Evolutionary conservation across 1,140 invertebrate genomes (phyloP), one percentile per base, ranked within the genome.

Genomic region (Oncopodura yosiiana): DNA sequence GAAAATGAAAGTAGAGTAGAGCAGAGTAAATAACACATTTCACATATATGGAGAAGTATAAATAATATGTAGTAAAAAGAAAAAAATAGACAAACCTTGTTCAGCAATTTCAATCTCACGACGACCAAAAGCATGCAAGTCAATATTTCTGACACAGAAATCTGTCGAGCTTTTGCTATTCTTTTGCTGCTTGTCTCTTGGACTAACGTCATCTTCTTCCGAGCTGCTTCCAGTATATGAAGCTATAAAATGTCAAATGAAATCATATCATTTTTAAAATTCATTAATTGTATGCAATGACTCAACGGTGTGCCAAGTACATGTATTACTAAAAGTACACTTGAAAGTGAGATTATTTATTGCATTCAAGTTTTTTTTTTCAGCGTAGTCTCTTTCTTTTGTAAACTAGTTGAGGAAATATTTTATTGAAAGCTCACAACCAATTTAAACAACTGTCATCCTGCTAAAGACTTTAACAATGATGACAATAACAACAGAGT

Each of bases 71-170:
- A 58, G 9, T 26, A 32, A 55, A 43, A 39, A 53, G 5, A 42
- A 36, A 27, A 29, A 24, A 56, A 27, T 38, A 53, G 29, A 42
- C 53, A 64, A 68, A 84, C 82, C 82, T 75, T 95, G 93, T 68
- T 98, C 93, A n/a, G 93, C 93, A 61, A 97, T 95, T 73, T 97
- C 93, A 65, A 98, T 97, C 75, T 97, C 94, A 45, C 93, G 69
- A 23, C 94, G 75, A 0, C 94, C 94, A 70, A 94, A 96, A 0
- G 87, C 87, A 67, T 91, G 82, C 66, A 94, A 87, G 49, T 85
- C 83, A 36, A 91, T 89, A 72, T 89, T 95, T 54, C 85, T 77
- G 2, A 95, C 88, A 71, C 90, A 94, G 73, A 94, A 94, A 65
- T 94, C 87, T 0, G 77, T 77, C 63, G 82, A 86, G 1, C 86